phyloP scores from a whole-genome alignment of 1,140 invertebrate species.

The Diorhabda elongata region DNA sequence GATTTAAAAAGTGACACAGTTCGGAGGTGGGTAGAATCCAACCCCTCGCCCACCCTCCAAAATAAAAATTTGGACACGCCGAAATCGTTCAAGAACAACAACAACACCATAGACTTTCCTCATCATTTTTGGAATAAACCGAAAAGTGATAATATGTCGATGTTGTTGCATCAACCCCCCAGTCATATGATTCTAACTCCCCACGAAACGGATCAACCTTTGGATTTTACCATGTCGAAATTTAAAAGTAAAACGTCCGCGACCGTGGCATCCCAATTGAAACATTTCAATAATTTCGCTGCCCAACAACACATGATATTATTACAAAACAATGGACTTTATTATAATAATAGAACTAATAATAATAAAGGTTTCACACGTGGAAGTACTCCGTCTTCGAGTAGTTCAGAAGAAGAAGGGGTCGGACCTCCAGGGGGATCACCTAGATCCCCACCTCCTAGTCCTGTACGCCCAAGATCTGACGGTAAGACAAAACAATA shows the following conservation, averaged over 20 bases:
- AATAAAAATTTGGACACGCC: slow-evolving; percentile 37
- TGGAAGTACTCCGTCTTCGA: slow-evolving; percentile 43
- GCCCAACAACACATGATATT: slow-evolving; percentile 45
- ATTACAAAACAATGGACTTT: slow-evolving; percentile 42
- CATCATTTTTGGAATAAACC: slow-evolving; percentile 36
- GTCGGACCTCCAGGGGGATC: slow-evolving; percentile 40
- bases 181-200: slow-evolving; percentile 40
- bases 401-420: slow-evolving; percentile 44
- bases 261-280: slow-evolving; percentile 39
- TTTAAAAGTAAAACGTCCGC: slow-evolving; percentile 44
- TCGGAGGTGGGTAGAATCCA: slow-evolving; percentile 46
- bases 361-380: slow-evolving; percentile 45
- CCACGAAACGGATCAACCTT: slow-evolving; percentile 46
- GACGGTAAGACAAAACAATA: slow-evolving; percentile 38
- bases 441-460: slow-evolving; percentile 40
- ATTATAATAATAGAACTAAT: slow-evolving; percentile 41
- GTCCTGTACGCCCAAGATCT: slow-evolving; percentile 33
- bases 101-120: slow-evolving; percentile 44
- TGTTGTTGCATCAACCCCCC: slow-evolving; percentile 46
- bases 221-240: slow-evolving; percentile 51
- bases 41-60: slow-evolving; percentile 41
- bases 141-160: slow-evolving; percentile 42
- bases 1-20: slow-evolving; percentile 47
- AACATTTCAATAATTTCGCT: slow-evolving; percentile 39
- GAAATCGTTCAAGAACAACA: slow-evolving; percentile 36